Base-by-base conservation (phyloP, 1,140 invertebrate genomes). In the Sipha flava region DNA sequence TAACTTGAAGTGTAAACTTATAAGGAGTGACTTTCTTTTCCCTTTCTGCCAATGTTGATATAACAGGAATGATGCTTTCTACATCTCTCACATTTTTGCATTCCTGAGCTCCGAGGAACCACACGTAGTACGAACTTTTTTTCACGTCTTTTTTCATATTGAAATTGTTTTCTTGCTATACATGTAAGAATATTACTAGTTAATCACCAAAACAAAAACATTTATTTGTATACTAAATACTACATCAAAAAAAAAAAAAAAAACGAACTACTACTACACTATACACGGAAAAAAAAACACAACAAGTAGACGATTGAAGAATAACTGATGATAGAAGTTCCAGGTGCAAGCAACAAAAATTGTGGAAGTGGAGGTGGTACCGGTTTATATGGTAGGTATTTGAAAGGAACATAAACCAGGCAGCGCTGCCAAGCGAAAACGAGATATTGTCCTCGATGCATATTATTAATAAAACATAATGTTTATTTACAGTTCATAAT, bases 61-160 rank as follows among this genome's bases (percentile, higher is more conserved):
- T 90, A 49, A 95, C 94, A 1, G 94, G 93, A 34, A 93, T 85
- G 1, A 95, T 91, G 83, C 91, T 93, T 82, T 93, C 90, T 14
- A 90, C 87, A 64, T 95, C 94, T 16, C 95, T 88, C 81, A 98
- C 88, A 18, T 95, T 95, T 82, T 94, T 91, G 40, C 94, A 93
- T 87, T 98, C 96, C 87, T 96, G 94, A 82, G 96, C 95, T 26
- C 97, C 97, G 82, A 99, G 89, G 87, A 98, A 98, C 94, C 96
- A 97, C 62, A 98, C 96, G 87, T 99, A 99, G 87, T 97, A 98
- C 43, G 95, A 97, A 62, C 95, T 94, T 85, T 97, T 97, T 87
- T 96, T 96, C 82, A 95, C 92, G 85, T 95, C 94, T 84, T 93
- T 93, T 84, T 91, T 90, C 83, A 92, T 86, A 16, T 43, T 66